Percentiles rank a stretch among this genome's conserved stretches.
Conservation (phyloP, 1,140 invertebrate genomes). For the Helicoverpa armigera region DNA sequence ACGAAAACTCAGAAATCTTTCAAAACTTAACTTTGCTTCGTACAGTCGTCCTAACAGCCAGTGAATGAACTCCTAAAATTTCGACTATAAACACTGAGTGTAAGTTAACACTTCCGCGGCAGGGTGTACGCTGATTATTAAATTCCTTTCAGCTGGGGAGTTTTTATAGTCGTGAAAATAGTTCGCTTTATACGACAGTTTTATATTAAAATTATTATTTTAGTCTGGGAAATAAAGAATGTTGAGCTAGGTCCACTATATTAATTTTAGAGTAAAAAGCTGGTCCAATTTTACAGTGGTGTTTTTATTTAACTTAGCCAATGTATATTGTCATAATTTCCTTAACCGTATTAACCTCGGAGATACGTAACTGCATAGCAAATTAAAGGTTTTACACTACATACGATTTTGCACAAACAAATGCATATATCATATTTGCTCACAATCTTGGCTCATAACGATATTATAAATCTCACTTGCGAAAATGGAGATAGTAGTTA, state of each 20-base stretch:
- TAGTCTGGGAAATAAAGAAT: neutral
- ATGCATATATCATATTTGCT: neutral
- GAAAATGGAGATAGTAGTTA: too few species aligned
- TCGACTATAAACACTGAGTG: constrained; percentile 28
- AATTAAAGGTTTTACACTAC: too few species aligned
- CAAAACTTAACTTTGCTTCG: neutral
- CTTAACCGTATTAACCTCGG: too few species aligned
- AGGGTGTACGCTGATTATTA: constrained; percentile 29
- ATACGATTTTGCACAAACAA: too few species aligned
- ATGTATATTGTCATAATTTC: too few species aligned
- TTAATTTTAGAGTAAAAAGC: neutral
- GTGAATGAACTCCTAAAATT: constrained; percentile 29
- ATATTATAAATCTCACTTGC: too few species aligned
- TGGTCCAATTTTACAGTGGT: too few species aligned
- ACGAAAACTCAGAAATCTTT: too few species aligned
- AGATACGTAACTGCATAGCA: neutral
- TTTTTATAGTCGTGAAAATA: neutral
- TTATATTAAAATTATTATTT: neutral
- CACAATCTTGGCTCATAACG: neutral
- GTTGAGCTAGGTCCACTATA: neutral
- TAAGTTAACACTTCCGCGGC: constrained; percentile 19
- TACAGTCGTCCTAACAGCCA: constrained; percentile 3
- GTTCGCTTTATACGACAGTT: constrained; percentile 2
- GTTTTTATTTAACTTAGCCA: too few species aligned
- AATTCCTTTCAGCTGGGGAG: constrained; percentile 23